These are phyloP conservation scores for Arenicola marina DNA, from an alignment of 2,888 invertebrate genomes.

Conservation along the genomic window DNA sequence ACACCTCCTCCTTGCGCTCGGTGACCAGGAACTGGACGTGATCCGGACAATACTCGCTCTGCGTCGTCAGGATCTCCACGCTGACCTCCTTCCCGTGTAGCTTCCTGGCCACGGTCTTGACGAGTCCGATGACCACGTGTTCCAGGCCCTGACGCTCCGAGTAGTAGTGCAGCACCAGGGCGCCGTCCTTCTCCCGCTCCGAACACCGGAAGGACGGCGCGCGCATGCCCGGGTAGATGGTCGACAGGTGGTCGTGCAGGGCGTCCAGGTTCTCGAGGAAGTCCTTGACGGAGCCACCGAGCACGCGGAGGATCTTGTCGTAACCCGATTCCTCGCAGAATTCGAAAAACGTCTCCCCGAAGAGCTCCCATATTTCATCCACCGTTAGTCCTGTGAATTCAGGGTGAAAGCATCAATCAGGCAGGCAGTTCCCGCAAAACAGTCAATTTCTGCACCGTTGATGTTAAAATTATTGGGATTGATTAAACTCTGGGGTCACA, in stretches of 20 bases:
- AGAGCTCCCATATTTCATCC: conserved; percentile 84
- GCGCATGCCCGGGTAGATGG: conserved; percentile 79
- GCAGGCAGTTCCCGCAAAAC: no score
- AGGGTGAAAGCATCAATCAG: no score
- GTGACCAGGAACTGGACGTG: conserved; percentile 93
- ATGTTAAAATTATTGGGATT: no score
- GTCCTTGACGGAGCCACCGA: conserved; percentile 89
- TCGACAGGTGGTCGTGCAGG: conserved; percentile 89
- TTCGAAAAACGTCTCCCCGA: conserved; percentile 92
- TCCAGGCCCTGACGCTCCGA: conserved; percentile 92
- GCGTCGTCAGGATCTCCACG: conserved; percentile 81
- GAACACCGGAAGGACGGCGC: conserved; percentile 90
- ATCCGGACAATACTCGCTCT: conserved; percentile 76
- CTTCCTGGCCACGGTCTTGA: conserved; percentile 93
- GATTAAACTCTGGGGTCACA: no score
- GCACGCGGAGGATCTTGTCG: conserved; percentile 88
- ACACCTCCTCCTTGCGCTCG: conserved; percentile 67
- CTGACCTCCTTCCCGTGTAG: conserved; percentile 88
- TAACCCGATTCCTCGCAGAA: conserved; percentile 95
- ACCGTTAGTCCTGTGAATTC: conserved; percentile 63
- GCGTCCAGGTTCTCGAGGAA: conserved; percentile 86
- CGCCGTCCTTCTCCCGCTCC: conserved; percentile 87
- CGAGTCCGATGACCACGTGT: conserved; percentile 95
- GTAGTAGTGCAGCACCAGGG: conserved; percentile 89
- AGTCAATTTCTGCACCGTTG: no score